Evolutionary conservation across 2,113 vertebrate species (phyloP), one percentile per base, ranked within the genome.

Genomic region (Falco punctatus): DNA sequence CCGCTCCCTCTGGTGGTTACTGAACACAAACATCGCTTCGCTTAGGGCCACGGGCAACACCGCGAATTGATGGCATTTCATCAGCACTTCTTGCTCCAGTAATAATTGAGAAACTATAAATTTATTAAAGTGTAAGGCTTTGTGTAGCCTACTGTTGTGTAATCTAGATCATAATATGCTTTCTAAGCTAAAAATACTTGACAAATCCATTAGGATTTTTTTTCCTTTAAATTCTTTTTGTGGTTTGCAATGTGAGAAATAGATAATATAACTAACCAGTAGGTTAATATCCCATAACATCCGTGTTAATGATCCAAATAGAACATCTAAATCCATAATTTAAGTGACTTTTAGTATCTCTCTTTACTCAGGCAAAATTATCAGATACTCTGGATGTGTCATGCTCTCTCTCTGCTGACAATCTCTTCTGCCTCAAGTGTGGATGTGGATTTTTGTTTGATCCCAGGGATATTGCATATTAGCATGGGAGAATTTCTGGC

Each of bases 1-100:
- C 12, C 7, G 52, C 95, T 95, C 92, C 94, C 86, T 91, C 95
- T 95, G 78, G 11, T 73, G 95, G 88, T 11, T 19, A 3, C 13
- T 4, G 12, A 19, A 23, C 46, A 7, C 17, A 81, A 69, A 1
- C 9, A 19, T 2, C 0, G 6, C 59, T 58, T 48, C 1, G 2
- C 35, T 26, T 1, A 7, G 9, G 5, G 26, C 19, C 2, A 3
- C 18, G 0, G 14, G 3, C 2, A 2, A 40, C 51, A 3, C 15
- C 3, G 0, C 30, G 59, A 40, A 46, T 33, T 33, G 57, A 9
- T 3, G 4, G 2, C 23, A 32, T 13, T 48, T 14, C 7, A 24
- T 35, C 1, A 35, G 40, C 30, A 4, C 67, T 57, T 65, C 57
- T 79, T 58, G 19, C 22, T 35, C n/a, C 26, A 18, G 15, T 6